Base-by-base conservation (phyloP, 2,888 invertebrate species). In the Camponotus fellah region DNA sequence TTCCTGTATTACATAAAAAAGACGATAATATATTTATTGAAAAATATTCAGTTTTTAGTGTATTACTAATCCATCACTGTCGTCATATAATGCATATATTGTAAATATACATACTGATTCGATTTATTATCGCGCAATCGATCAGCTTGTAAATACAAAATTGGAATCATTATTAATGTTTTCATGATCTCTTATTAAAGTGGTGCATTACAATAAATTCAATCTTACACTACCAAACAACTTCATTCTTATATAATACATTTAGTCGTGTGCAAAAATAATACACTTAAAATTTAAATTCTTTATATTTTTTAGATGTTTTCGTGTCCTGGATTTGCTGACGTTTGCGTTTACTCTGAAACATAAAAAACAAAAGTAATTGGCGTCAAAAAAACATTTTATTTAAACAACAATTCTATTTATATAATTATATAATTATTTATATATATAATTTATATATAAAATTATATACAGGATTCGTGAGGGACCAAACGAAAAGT, bases 261-360 rank as follows among this genome's bases (percentile, higher is more conserved):
- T 58, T 2, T 26, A 56, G 17, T 66, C 26, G 58, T 21, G 10
- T 14, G 17, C 6, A 60, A 32, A 75, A 60, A n/a, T 84, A 64
- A 82, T 40, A 79, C 32, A 66, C 49, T 95, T 96, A 99, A 96
- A 99, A 99, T 95, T 99, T 99, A 96, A 99, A 99, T 95, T 99
- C 99, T 95, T 99, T 99, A 96, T 99, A 99, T 95, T 99, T 99
- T 96, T 99, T 99, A 17, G 98, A 97, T 91, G 98, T 97, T 95
- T 99, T 99, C 5, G 97, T 97, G 91, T 99, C 98, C 93, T 98
- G 97, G 89, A 98, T 98, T 94, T 98, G 98, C 91, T 98, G 98
- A 85, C 98, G 96, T 95, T 99, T 99, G 88, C 99, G 96, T 95
- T 99, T 98, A 92, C 97, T 99, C 97, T 98, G 96, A 74, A 97